Percentiles rank a stretch among this genome's conserved stretches.
Conservation (phyloP, 1,140 invertebrate genomes). For the Propsilocerus akamusi region DNA sequence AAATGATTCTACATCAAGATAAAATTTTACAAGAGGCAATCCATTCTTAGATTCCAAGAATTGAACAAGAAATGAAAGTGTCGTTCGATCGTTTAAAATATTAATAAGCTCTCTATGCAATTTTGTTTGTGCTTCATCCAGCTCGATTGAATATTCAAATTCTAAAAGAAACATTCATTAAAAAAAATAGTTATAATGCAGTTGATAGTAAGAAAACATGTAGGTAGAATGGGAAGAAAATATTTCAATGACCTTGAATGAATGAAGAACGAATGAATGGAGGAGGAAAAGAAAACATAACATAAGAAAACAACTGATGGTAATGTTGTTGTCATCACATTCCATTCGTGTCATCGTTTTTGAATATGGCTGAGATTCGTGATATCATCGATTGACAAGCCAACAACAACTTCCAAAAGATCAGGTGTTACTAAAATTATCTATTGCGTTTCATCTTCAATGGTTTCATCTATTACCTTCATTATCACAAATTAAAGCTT, state of each 20-base stretch:
- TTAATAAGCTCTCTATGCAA: slow-evolving; percentile 42
- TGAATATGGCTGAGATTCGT: no score
- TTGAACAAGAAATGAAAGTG: slow-evolving; percentile 52
- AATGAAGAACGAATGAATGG: no score
- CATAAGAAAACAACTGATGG: background rate
- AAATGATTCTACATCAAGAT: slow-evolving; percentile 52
- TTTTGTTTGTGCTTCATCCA: slow-evolving; percentile 23
- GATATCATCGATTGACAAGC: no score
- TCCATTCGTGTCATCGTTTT: no score
- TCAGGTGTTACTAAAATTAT: no score
- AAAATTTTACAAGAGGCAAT: slow-evolving; percentile 42
- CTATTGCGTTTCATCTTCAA: no score
- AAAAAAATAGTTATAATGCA: background rate
- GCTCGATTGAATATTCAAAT: slow-evolving; percentile 11
- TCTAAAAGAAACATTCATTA: no score
- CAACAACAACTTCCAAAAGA: no score
- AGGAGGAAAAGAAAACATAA: background rate
- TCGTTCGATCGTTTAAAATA: slow-evolving; percentile 44
- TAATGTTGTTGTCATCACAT: no score
- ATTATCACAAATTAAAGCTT: background rate
- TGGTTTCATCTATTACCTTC: background rate
- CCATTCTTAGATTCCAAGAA: slow-evolving; percentile 42
- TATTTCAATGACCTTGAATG: background rate
- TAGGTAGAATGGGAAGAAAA: background rate
- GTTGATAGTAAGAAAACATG: background rate